Conservation (phyloP, 2,113 vertebrate species). For the Lamprologus callipterus region DNA sequence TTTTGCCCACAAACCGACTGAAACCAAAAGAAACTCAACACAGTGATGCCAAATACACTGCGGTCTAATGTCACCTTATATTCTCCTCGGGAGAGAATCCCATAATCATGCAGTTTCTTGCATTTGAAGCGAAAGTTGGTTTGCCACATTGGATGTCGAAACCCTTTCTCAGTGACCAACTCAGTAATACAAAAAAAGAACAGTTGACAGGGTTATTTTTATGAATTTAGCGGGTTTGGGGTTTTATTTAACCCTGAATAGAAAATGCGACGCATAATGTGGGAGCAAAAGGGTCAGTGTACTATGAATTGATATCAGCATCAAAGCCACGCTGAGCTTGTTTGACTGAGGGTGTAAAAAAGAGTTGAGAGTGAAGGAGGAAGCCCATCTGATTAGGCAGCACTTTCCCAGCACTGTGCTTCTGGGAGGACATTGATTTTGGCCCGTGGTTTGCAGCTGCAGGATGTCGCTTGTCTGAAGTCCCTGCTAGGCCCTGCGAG, state of each 20-base stretch:
- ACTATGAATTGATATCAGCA: neutral
- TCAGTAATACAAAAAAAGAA: neutral
- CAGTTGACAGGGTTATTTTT: neutral
- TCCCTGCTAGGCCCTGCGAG: slow-evolving; percentile 13
- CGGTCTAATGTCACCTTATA: neutral
- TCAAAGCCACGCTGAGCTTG: slow-evolving; percentile 12
- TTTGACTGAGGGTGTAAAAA: neutral
- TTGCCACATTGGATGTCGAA: neutral
- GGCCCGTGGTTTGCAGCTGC: slow-evolving; percentile 21
- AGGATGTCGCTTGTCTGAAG: slow-evolving; percentile 38
- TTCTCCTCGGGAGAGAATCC: neutral
- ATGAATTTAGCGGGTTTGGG: neutral
- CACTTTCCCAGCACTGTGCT: slow-evolving; percentile 40
- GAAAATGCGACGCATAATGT: neutral
- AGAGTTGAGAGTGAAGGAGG: slow-evolving; percentile 9
- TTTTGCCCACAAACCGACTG: neutral
- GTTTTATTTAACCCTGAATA: neutral
- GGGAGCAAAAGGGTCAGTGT: neutral
- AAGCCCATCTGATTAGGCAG: slow-evolving; percentile 52
- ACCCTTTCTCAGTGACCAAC: neutral
- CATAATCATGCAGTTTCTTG: neutral
- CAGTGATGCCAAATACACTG: neutral
- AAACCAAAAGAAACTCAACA: neutral
- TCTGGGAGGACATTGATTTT: slow-evolving; percentile 61
- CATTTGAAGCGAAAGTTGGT: neutral